phyloP scores from a whole-genome alignment of 2,888 invertebrate genomes.

The Aquatica leii region DNA sequence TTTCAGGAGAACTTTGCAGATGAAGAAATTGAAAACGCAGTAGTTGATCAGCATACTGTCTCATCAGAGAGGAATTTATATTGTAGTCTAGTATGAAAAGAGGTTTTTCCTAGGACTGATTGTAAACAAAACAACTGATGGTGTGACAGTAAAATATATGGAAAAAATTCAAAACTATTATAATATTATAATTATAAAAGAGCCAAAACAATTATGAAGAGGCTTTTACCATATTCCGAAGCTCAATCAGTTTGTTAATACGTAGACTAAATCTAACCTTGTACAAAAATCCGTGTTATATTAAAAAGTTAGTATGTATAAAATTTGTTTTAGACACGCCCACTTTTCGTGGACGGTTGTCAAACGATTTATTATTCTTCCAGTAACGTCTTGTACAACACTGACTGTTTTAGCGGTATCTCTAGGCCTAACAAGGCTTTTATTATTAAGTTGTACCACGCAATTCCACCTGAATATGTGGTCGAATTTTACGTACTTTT shows the following conservation, averaged over 20 bases:
- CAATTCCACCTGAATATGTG: no score
- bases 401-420: no score
- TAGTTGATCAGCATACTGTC: not conserved
- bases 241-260: not conserved
- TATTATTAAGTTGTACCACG: no score
- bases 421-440: no score
- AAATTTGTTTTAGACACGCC: no score
- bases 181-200: not conserved
- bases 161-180: not conserved
- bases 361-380: no score
- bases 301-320: no score
- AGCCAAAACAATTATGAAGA: not conserved
- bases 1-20: no score
- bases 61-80: not conserved
- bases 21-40: slow-evolving; percentile 50
- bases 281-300: no score
- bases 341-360: no score
- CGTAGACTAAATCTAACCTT: not conserved
- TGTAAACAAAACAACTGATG: not conserved
- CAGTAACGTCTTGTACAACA: no score
- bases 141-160: not conserved
- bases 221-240: not conserved
- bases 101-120: not conserved
- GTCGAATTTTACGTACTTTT: no score
- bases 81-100: not conserved